Conservation (phyloP, 2,888 invertebrate genomes). For the Fragum fragum region DNA sequence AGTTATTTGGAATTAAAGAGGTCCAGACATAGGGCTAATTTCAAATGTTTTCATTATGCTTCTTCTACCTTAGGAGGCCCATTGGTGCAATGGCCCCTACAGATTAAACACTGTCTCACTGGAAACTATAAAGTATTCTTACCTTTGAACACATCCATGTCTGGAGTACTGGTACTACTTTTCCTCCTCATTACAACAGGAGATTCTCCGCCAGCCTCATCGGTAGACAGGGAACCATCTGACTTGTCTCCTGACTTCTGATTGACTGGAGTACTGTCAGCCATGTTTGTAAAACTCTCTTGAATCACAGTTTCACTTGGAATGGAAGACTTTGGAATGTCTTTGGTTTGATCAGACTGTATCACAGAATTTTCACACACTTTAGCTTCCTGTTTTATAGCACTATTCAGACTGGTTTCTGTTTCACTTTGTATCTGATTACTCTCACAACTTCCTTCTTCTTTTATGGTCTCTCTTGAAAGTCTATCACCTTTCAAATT, state of each 20-base stretch:
- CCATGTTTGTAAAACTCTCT: constrained; percentile 5
- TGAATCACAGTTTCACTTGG: constrained; percentile 44
- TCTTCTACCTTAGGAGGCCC: too few relatives aligned
- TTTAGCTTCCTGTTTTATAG: constrained; percentile 9
- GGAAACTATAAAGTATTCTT: constrained; percentile 2
- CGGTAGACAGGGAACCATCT: constrained; percentile 5
- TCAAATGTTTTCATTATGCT: too few relatives aligned
- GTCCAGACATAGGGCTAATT: too few relatives aligned
- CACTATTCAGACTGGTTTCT: background rate
- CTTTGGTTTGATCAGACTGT: constrained; percentile 44
- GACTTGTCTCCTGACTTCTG: constrained; percentile 15
- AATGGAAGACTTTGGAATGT: constrained; percentile 61
- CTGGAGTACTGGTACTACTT: constrained; percentile 31
- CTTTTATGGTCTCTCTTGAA: constrained; percentile 18
- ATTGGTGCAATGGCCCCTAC: too few relatives aligned
- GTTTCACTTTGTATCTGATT: constrained; percentile 3
- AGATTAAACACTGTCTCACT: too few relatives aligned
- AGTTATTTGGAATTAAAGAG: too few relatives aligned
- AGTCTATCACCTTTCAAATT: constrained; percentile 30
- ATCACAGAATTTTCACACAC: constrained; percentile 47
- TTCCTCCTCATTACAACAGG: constrained; percentile 67
- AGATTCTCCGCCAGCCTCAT: constrained; percentile 39
- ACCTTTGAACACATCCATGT: constrained; percentile 65
- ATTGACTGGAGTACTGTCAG: constrained; percentile 5
- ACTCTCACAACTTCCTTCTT: constrained; percentile 12